A percentile compares a stretch with the other conserved stretches of the same genome.
Evolutionary conservation across 1,140 invertebrate genomes (phyloP).

Genomic region (Triops cancriformis): DNA sequence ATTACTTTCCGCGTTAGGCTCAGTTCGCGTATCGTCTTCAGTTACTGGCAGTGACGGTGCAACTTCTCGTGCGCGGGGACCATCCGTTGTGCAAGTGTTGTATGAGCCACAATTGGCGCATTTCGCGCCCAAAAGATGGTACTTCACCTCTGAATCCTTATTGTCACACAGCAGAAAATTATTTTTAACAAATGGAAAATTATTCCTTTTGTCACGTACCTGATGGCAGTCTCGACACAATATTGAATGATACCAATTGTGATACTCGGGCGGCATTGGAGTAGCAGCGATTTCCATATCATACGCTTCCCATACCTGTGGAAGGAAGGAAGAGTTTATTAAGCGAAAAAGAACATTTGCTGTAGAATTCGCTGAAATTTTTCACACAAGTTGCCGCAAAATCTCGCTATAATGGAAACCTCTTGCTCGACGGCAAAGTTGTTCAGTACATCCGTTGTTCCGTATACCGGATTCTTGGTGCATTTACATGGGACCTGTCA

Average conservation of each 20-base stretch:
- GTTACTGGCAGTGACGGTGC: not conserved
- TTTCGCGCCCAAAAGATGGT: conserved; percentile 75
- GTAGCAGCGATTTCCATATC: conserved; percentile 69
- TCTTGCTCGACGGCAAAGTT: no score
- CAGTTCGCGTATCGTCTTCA: not conserved
- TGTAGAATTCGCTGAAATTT: conserved; percentile 9
- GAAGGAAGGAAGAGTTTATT: conserved; percentile 30
- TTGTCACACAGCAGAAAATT: conserved; percentile 32
- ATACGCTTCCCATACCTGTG: conserved; percentile 64
- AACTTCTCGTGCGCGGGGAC: conserved; percentile 13
- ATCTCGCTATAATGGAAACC: no score
- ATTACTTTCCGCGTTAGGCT: not conserved
- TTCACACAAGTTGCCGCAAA: no score
- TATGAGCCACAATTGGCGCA: conserved; percentile 75
- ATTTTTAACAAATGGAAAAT: not conserved
- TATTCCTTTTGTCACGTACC: conserved; percentile 42
- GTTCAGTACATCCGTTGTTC: no score
- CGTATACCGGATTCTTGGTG: no score
- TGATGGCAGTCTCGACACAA: conserved; percentile 82
- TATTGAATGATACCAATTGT: conserved; percentile 64
- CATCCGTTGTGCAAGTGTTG: conserved; percentile 58
- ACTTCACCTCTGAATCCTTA: conserved; percentile 66
- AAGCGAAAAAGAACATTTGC: no score
- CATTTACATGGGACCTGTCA: no score
- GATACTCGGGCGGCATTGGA: conserved; percentile 72